Percentiles rank a stretch among this genome's conserved stretches.
Conservation (phyloP, 2,797 vertebrate genomes). For the Florisuga fusca region DNA sequence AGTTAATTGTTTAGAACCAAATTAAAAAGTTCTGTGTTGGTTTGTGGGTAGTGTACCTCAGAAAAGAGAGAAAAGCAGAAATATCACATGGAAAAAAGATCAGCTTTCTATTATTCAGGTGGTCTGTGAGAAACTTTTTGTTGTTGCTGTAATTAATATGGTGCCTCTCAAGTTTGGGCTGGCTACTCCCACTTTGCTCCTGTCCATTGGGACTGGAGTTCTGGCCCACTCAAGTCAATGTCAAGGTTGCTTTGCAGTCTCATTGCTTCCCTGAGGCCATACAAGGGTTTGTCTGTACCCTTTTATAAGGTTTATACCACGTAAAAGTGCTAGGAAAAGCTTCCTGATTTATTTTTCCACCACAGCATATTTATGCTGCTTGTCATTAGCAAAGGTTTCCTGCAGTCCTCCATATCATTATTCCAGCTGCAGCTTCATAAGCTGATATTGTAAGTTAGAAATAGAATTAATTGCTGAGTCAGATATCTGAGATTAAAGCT, state of each 20-base stretch:
- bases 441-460: background rate
- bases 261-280: background rate
- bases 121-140: background rate
- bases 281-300: background rate
- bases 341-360: background rate
- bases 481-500: background rate
- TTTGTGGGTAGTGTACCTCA: background rate
- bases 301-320: background rate
- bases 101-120: background rate
- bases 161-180: background rate
- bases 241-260: background rate
- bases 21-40: background rate
- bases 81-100: background rate
- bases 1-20: background rate
- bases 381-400: background rate
- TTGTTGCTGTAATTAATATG: background rate
- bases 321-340: background rate
- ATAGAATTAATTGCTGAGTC: background rate
- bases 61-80: background rate
- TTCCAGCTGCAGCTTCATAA: background rate
- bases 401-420: background rate
- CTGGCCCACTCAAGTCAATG: background rate
- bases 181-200: background rate
- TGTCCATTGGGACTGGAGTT: background rate
- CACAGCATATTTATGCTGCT: background rate